A percentile compares a stretch with the other conserved stretches of the same genome.
Conservation (phyloP, 1,140 invertebrate species). For the Trichonephila inaurata region DNA sequence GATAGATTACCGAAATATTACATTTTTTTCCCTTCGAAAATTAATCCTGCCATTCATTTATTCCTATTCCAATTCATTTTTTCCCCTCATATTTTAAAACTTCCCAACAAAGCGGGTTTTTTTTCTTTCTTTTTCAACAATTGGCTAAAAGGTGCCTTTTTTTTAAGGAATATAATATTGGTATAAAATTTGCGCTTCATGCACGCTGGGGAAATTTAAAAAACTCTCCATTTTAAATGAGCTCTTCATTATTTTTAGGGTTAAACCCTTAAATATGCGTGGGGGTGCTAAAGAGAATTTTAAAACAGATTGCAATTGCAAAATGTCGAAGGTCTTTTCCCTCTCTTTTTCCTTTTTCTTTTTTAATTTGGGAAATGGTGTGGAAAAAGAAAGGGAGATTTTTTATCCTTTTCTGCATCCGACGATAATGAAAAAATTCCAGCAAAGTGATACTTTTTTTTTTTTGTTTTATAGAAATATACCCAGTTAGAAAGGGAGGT, state of each 20-base stretch:
- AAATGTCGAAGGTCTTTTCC: background rate
- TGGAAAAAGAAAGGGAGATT: slow-evolving; percentile 26
- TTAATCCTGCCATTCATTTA: slow-evolving; percentile 14
- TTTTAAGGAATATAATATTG: slow-evolving; percentile 37
- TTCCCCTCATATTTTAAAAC: background rate
- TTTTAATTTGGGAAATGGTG: slow-evolving; percentile 60
- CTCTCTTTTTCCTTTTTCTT: background rate
- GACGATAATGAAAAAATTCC: slow-evolving; percentile 57
- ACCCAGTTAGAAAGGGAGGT: background rate
- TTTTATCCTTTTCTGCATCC: slow-evolving; percentile 44
- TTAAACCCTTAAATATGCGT: slow-evolving; percentile 61
- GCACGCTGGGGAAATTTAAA: slow-evolving; percentile 63
- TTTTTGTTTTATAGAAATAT: background rate
- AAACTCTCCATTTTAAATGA: slow-evolving; percentile 47
- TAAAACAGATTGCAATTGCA: too few relatives aligned
- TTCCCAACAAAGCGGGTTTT: background rate
- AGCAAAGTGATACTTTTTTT: background rate
- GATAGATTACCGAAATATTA: background rate
- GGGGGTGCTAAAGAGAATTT: slow-evolving; percentile 9
- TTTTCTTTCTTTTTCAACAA: slow-evolving; percentile 9
- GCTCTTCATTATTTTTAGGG: slow-evolving; percentile 59
- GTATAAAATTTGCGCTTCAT: slow-evolving; percentile 63
- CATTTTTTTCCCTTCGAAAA: background rate
- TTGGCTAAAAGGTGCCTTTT: slow-evolving; percentile 33
- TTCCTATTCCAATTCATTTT: background rate